Conservation (phyloP, 2,113 vertebrate species). For the Heterocephalus glaber region DNA sequence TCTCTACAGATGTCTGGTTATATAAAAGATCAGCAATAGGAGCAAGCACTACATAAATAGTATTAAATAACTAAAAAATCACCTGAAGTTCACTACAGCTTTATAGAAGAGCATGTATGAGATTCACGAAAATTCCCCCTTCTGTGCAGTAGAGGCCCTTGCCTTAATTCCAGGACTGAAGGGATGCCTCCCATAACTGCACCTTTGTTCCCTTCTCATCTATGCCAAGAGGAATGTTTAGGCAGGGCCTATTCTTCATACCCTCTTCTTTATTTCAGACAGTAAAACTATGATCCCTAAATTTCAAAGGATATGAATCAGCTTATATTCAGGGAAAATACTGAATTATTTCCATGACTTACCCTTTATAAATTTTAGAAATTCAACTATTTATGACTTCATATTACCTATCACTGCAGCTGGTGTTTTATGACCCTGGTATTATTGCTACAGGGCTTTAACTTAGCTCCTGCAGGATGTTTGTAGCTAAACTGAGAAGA, state of each 20-base stretch:
- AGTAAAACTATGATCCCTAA: background rate
- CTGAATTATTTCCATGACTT: background rate
- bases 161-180: background rate
- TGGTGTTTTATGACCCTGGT: background rate
- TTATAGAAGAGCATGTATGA: background rate
- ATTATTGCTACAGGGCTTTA: background rate
- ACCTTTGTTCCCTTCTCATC: background rate
- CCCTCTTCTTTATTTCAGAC: background rate
- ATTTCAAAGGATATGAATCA: background rate
- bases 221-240: background rate
- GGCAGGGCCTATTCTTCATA: background rate
- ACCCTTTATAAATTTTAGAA: background rate
- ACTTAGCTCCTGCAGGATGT: background rate
- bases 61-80: background rate
- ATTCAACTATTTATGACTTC: background rate
- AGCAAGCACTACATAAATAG: background rate
- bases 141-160: background rate
- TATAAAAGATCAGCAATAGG: slow-evolving; percentile 55
- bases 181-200: background rate
- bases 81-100: background rate
- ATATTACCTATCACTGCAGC: background rate
- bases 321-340: background rate
- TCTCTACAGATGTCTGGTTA: slow-evolving; percentile 48
- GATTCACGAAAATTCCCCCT: background rate
- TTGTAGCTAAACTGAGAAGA: background rate